Percentiles rank a stretch among this genome's conserved stretches.
These are phyloP conservation scores for Chlamydotis undulata DNA, from an alignment of 2,113 vertebrate species.

Conservation along the genomic window DNA sequence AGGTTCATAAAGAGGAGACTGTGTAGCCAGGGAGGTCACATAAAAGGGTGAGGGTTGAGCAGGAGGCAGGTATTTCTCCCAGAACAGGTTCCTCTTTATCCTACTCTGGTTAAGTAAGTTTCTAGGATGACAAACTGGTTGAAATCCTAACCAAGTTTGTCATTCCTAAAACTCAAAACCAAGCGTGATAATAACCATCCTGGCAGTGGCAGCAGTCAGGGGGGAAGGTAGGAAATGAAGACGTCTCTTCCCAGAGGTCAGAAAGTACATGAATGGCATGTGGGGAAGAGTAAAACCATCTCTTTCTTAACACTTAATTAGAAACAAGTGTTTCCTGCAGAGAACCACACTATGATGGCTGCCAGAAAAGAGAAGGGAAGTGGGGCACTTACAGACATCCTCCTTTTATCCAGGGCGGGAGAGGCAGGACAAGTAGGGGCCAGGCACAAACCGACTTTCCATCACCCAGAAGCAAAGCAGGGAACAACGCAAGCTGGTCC, in stretches of 20 bases:
- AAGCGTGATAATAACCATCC: background rate
- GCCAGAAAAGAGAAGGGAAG: background rate
- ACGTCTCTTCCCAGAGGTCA: accelerated
- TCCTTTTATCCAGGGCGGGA: background rate
- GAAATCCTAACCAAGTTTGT: background rate
- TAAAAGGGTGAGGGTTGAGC: background rate
- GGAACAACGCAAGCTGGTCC: accelerated
- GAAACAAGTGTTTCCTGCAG: background rate
- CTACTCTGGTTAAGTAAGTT: background rate
- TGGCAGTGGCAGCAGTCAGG: background rate
- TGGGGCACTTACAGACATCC: accelerated
- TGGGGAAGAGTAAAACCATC: background rate
- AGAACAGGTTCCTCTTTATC: background rate
- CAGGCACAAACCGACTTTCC: background rate
- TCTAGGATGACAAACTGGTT: background rate
- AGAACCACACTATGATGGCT: background rate
- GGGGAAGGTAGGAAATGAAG: accelerated
- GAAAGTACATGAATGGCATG: background rate
- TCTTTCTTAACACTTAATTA: background rate
- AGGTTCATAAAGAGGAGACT: background rate
- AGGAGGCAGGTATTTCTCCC: background rate
- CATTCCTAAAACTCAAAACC: background rate
- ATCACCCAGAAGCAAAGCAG: background rate
- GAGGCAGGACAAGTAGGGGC: background rate
- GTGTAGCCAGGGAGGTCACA: background rate